These are phyloP conservation scores for Gyps fulvus DNA, from an alignment of 2,113 vertebrate genomes.

Conservation along the genomic window DNA sequence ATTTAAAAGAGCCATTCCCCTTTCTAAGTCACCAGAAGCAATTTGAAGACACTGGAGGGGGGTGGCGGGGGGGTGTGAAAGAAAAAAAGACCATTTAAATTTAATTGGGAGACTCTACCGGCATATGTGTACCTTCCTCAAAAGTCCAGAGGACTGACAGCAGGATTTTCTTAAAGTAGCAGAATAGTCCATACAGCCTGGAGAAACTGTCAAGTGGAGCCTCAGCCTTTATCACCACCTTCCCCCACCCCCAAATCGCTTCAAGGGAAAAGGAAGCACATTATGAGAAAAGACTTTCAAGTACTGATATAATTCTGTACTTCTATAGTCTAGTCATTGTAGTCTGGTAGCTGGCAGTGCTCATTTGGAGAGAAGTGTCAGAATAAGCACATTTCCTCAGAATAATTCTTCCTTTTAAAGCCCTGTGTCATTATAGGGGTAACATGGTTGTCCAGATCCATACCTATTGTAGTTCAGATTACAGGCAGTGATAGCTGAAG, in stretches of 20 bases:
- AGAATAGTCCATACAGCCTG: not conserved
- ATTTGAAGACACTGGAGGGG: too few relatives aligned
- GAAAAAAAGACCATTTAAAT: not conserved
- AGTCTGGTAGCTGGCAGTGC: not conserved
- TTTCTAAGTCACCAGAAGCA: not conserved
- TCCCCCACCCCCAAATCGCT: not conserved
- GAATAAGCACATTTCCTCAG: not conserved
- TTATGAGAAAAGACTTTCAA: not conserved
- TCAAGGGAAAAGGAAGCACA: not conserved
- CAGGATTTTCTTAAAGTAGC: not conserved
- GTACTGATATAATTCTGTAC: not conserved
- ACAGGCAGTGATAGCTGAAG: not conserved
- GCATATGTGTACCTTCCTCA: not conserved
- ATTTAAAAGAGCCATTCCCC: not conserved
- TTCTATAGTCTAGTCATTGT: not conserved
- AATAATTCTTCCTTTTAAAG: not conserved
- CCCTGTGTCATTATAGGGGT: not conserved
- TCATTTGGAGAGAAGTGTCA: not conserved
- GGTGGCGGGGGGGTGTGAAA: fast-evolving
- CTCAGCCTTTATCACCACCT: not conserved
- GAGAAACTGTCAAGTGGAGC: not conserved
- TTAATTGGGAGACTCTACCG: not conserved
- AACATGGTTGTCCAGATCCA: not conserved
- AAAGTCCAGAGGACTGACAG: not conserved
- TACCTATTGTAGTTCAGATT: not conserved